Evolutionary conservation across 1,140 invertebrate species (phyloP).

Genomic region (Druon quercuslanigerum): DNA sequence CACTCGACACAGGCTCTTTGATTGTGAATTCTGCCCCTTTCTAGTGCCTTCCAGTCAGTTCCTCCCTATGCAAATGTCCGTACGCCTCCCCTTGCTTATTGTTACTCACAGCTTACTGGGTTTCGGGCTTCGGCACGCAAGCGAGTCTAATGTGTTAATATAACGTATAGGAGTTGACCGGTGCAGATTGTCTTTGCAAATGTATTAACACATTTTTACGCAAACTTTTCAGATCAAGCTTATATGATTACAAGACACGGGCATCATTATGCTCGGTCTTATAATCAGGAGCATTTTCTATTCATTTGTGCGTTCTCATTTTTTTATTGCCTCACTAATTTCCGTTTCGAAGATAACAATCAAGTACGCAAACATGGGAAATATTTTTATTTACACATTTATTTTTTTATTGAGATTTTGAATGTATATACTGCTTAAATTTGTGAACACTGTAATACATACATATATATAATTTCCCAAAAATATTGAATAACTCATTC

Average conservation of each 20-base stretch:
- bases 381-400: too few species aligned
- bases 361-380: too few species aligned
- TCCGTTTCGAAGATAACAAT: background rate
- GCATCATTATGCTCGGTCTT: background rate
- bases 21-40: constrained; percentile 13
- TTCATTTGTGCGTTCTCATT: background rate
- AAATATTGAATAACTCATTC: too few species aligned
- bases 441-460: too few species aligned
- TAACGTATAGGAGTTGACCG: constrained; percentile 62
- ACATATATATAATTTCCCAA: too few species aligned
- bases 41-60: constrained; percentile 11
- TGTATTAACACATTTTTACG: constrained; percentile 51
- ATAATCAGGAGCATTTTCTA: background rate
- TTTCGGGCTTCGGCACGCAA: constrained; percentile 70
- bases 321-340: background rate
- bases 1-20: constrained; percentile 35
- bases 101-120: constrained; percentile 69
- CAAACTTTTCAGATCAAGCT: constrained; percentile 14
- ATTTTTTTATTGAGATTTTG: too few species aligned
- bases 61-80: constrained; percentile 48
- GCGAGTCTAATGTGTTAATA: constrained; percentile 72
- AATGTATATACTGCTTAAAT: too few species aligned
- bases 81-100: constrained; percentile 63
- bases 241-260: constrained; percentile 2
- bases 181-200: constrained; percentile 40